Evolutionary conservation across 2,888 invertebrate genomes (phyloP), one percentile per base, ranked within the genome.

Genomic region (Eupithecia subumbrata): DNA sequence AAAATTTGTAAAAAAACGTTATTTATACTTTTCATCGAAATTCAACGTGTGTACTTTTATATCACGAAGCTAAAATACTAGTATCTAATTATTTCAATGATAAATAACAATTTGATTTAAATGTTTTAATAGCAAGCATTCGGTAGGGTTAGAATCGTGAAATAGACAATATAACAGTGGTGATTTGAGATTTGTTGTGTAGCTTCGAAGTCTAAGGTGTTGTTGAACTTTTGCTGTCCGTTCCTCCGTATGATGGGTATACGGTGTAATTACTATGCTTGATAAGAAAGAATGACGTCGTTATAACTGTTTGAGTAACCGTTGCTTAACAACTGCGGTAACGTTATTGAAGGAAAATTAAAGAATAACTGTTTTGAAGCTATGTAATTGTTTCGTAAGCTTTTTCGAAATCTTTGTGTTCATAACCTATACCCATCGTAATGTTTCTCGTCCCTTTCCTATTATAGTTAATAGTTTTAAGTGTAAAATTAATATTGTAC

Each of bases 111-210:
- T 11, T 11, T 9, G 3, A 52, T 11, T 52, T 8, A 8, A 9
- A 37, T 14, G 22, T 60, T 60, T 60, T 25, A 74, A 76, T 69
- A 79, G 80, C 73, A 80, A 76, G 83, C 84, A 83, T 87, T 84
- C 78, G 83, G 82, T 85, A 84, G 82, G 84, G 74, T 82, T 83
- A 81, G 77, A 66, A 73, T 72, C 69, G 76, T 76, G 76, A 70
- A 76, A 79, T 72, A 77, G 81, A 81, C 81, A 80, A 81, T 81
- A 81, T 77, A 73, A 79, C 69, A 84, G 85, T 84, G 86, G 92
- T 92, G 92, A 92, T 92, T 87, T 86, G 91, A 92, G 92, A 91
- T 92, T 88, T 87, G 91, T 93, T 93, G 87, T 83, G 86, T 92
- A 91, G 90, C 84, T 90, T 87, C 82, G 90, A 87, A 91, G 91